A percentile compares a stretch with the other conserved stretches of the same genome.
phyloP scores from a whole-genome alignment of 2,113 vertebrate genomes.

The Callaeas wilsoni region DNA sequence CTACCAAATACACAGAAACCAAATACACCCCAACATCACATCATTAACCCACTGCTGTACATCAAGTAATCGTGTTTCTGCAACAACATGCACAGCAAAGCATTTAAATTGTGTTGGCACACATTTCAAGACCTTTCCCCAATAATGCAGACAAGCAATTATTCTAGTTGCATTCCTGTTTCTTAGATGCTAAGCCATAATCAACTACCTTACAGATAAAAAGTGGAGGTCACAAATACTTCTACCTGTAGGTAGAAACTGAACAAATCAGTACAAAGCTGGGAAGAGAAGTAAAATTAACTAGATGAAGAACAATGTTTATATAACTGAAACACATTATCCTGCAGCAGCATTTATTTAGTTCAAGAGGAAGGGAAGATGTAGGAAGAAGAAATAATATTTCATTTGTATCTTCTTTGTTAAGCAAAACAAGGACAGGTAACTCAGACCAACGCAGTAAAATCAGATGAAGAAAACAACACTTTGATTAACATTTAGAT shows the following conservation, averaged over 20 bases:
- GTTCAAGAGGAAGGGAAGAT: not conserved
- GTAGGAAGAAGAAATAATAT: not conserved
- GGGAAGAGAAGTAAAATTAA: not conserved
- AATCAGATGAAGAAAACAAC: not conserved
- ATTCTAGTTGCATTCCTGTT: not conserved
- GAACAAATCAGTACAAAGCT: not conserved
- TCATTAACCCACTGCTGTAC: not conserved
- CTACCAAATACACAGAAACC: not conserved
- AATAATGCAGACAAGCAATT: not conserved
- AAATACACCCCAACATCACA: not conserved
- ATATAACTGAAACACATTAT: not conserved
- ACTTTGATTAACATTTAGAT: not conserved
- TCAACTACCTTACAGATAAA: not conserved
- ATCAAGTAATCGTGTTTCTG: not conserved
- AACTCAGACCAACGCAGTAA: not conserved
- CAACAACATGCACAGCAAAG: not conserved
- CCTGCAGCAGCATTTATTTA: not conserved
- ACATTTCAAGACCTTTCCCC: not conserved
- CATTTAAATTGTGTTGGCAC: not conserved
- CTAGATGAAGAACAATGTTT: not conserved
- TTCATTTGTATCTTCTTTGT: not conserved
- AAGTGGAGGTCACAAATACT: not conserved
- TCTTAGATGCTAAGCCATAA: not conserved
- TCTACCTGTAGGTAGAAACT: not conserved
- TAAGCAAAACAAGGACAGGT: not conserved